A percentile compares a stretch with the other conserved stretches of the same genome.
Conservation (phyloP, 2,797 vertebrate genomes). For the Megaceryle alcyon region DNA sequence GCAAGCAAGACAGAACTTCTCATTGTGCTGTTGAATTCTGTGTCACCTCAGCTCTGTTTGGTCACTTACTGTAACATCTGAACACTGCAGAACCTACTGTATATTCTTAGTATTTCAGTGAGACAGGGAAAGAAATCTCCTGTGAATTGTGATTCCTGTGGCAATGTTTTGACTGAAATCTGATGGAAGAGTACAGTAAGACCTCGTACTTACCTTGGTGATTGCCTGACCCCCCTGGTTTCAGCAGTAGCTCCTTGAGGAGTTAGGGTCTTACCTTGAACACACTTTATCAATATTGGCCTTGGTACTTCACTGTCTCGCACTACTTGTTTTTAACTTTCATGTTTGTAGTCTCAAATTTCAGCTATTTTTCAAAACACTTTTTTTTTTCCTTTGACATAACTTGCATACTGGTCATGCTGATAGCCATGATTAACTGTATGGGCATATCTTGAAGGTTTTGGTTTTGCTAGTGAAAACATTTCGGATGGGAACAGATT, state of each 20-base stretch:
- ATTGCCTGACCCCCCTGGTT: background rate
- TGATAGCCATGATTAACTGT: background rate
- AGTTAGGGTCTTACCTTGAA: background rate
- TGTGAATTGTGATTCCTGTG: background rate
- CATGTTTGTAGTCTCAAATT: background rate
- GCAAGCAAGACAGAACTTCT: background rate
- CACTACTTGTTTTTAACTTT: background rate
- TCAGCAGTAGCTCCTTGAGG: rapidly evolving
- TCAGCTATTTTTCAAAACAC: background rate
- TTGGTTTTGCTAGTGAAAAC: background rate
- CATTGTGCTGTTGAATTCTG: background rate
- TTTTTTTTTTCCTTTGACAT: background rate
- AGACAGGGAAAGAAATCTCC: background rate
- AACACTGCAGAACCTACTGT: background rate
- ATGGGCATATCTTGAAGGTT: background rate
- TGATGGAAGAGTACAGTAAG: background rate
- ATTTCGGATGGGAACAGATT: background rate
- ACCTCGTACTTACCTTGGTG: background rate
- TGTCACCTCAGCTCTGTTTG: background rate
- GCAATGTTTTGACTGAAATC: rapidly evolving
- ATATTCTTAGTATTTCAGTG: background rate
- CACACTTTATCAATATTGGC: rapidly evolving
- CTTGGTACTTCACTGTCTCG: background rate
- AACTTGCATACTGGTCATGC: too few species aligned
- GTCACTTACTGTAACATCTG: background rate